Percentiles rank a stretch among this genome's conserved stretches.
These are phyloP conservation scores for Cnemophilus loriae DNA, from an alignment of 2,113 vertebrate genomes.

Conservation along the genomic window DNA sequence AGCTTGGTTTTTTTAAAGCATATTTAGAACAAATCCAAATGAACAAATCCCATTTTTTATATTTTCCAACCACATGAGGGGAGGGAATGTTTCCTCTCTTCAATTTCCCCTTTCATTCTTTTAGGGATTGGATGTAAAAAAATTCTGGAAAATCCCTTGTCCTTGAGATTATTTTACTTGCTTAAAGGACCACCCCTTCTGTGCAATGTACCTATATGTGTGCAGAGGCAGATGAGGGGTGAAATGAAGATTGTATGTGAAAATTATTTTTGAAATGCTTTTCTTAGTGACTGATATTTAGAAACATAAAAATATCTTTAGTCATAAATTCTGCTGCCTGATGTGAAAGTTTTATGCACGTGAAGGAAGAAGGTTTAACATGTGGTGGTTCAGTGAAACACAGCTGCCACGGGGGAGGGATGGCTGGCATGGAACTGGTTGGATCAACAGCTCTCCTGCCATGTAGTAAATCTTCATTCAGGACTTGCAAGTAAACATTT, in stretches of 20 bases:
- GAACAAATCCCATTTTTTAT: not conserved
- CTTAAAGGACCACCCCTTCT: not conserved
- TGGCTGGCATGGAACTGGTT: not conserved
- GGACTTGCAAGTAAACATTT: not conserved
- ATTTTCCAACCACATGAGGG: not conserved
- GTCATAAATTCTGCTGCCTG: not conserved
- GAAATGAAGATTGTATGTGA: accelerated
- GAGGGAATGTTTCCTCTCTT: not conserved
- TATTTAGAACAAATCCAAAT: not conserved
- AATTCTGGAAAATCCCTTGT: not conserved
- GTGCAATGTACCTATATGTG: accelerated
- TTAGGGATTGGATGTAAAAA: not conserved
- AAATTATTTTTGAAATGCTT: not conserved
- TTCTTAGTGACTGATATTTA: not conserved
- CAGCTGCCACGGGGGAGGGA: not conserved
- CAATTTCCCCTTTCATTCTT: not conserved
- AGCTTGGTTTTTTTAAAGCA: not conserved
- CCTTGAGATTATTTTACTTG: not conserved
- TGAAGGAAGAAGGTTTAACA: not conserved
- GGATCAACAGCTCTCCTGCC: not conserved
- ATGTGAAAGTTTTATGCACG: accelerated
- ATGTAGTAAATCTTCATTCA: not conserved
- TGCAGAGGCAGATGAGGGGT: not conserved
- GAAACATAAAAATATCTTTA: not conserved
- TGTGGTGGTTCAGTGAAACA: accelerated